Conservation (phyloP, 2,797 vertebrate species). For the Melanotaenia parkinsoni region DNA sequence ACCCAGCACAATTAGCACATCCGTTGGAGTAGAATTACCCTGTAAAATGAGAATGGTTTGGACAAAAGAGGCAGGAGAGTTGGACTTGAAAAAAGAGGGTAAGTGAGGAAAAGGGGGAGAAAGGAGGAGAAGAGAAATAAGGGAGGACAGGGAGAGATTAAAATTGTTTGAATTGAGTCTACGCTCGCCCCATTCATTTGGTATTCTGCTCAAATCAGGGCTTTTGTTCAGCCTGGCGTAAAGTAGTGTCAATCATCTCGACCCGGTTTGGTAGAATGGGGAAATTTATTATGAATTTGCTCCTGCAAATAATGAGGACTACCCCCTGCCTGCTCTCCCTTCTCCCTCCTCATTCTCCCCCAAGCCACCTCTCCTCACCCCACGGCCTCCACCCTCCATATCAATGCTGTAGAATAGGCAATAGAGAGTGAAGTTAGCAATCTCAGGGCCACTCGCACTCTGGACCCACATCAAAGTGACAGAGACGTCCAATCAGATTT, state of each 20-base stretch:
- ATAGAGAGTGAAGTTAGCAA: slow-evolving; percentile 86
- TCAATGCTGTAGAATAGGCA: slow-evolving; percentile 82
- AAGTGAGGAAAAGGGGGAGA: slow-evolving; percentile 72
- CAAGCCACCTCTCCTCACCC: slow-evolving; percentile 63
- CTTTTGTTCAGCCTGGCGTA: slow-evolving; percentile 83
- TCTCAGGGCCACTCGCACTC: slow-evolving; percentile 85
- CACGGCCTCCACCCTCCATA: slow-evolving; percentile 67
- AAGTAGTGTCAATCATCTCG: slow-evolving; percentile 89
- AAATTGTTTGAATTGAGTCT: slow-evolving; percentile 88
- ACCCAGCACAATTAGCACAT: slow-evolving; percentile 85
- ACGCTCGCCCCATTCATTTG: slow-evolving; percentile 84
- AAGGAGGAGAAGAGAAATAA: slow-evolving; percentile 67
- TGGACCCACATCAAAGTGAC: slow-evolving; percentile 90
- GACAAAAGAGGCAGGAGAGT: slow-evolving; percentile 76
- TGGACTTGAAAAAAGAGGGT: slow-evolving; percentile 67
- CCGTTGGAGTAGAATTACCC: slow-evolving; percentile 83
- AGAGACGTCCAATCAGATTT: slow-evolving; percentile 91
- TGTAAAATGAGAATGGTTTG: slow-evolving; percentile 81
- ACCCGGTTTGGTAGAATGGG: slow-evolving; percentile 82
- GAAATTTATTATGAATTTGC: slow-evolving; percentile 90
- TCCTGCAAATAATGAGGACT: slow-evolving; percentile 84
- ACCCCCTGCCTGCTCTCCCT: slow-evolving; percentile 76
- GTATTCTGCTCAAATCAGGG: slow-evolving; percentile 87
- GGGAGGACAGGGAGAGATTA: slow-evolving; percentile 83
- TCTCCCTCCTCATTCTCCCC: slow-evolving; percentile 48